Conservation (phyloP, 1,140 invertebrate species). For the Apis laboriosa region DNA sequence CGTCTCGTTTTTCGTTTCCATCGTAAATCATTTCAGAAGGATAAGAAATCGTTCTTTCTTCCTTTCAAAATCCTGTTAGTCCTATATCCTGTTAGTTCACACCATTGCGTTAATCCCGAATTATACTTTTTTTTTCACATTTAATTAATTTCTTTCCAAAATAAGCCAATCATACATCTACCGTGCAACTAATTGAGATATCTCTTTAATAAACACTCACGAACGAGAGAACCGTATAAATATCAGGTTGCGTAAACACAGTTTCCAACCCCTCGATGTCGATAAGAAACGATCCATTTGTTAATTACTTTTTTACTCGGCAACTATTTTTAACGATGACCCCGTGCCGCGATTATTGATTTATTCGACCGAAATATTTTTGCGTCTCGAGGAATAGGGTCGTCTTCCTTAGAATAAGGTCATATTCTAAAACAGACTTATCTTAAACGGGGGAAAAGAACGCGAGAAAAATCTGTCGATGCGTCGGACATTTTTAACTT, state of each 20-base stretch:
- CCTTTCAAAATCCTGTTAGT: too few species aligned
- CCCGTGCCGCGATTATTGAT: not conserved
- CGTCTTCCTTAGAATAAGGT: not conserved
- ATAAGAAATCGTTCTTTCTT: not conserved
- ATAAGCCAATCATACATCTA: not conserved
- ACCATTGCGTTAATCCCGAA: too few species aligned
- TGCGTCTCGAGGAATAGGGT: not conserved
- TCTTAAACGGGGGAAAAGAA: not conserved
- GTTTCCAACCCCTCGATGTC: not conserved
- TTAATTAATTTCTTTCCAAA: too few species aligned
- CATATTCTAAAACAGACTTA: not conserved
- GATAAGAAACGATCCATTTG: not conserved
- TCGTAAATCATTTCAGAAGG: not conserved
- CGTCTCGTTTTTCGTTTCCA: not conserved
- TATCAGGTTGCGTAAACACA: not conserved
- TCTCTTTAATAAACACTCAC: not conserved
- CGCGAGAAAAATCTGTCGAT: too few species aligned
- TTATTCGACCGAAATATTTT: not conserved
- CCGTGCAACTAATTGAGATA: not conserved
- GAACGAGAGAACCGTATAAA: not conserved
- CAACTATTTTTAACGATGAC: conserved; percentile 11
- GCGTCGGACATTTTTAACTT: not conserved
- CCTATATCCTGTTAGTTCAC: not conserved
- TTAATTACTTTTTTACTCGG: conserved; percentile 19
- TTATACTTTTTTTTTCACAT: too few species aligned